Evolutionary conservation across 2,797 vertebrate genomes (phyloP), one percentile per base, ranked within the genome.

Genomic region (Hippoglossus hippoglossus): DNA sequence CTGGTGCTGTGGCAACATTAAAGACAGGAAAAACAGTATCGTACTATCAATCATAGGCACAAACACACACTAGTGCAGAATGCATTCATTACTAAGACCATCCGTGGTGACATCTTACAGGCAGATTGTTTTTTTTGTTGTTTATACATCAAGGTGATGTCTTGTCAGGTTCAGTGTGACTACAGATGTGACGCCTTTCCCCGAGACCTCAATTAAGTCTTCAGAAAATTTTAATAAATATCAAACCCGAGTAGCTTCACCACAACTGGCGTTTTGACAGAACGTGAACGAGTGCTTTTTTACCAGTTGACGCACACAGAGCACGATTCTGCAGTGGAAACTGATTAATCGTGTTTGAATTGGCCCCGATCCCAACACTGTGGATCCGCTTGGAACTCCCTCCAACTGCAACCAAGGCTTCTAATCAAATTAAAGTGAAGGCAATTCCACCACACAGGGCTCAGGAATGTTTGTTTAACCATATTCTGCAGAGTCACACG

Each of bases 1-100:
- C 91, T 93, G 92, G 67, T 89, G 72, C 67, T 66, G 77, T 56
- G 82, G 89, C 87, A 83, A 74, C 87, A 88, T 85, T 79, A 84
- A 87, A 80, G 77, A 80, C 60, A 59, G 76, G 60, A 63, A 60
- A 82, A 73, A 83, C 75, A 36, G 56, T 67, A 69, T 78, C 75
- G 63, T 39, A 56, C 65, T 77, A 80, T 85, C 84, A 84, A 68
- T 85, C 76, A 71, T 44, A 41, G 3, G 31, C 28, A 22, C 63
- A 69, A 34, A 28, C 62, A 58, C 50, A 55, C 47, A 49, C 53
- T 50, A 9, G 46, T 50, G 26, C 26, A 28, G 21, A 55, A 53
- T 9, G 26, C 44, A 51, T 11, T 59, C 39, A 44, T 57, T 63
- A 25, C n/a, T 41, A n/a, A 66, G 49, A 72, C 64, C 31, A 62